Conservation (phyloP, 2,888 invertebrate species). For the Drosophila parthenogenetica region DNA sequence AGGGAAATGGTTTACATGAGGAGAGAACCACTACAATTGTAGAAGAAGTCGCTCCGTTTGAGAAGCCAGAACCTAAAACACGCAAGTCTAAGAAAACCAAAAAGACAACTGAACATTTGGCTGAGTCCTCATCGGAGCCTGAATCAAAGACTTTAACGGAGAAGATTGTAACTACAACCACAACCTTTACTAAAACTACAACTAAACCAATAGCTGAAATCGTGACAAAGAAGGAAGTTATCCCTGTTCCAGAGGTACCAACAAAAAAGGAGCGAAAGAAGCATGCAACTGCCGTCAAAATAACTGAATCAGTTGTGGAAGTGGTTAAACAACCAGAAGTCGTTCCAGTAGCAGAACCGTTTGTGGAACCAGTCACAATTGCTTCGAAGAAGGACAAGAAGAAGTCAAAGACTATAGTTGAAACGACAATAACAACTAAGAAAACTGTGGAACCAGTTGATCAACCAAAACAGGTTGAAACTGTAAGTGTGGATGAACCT, state of each 20-base stretch:
- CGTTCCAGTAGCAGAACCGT: constrained; percentile 8
- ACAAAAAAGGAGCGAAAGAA: constrained; percentile 39
- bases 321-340: constrained; percentile 11
- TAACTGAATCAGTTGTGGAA: constrained; percentile 25
- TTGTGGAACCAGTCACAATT: background rate
- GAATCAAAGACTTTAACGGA: constrained; percentile 15
- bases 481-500: background rate
- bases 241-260: background rate
- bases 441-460: constrained; percentile 20
- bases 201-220: constrained; percentile 19
- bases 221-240: constrained; percentile 6
- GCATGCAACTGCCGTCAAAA: constrained; percentile 8
- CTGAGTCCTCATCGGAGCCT: constrained; percentile 1
- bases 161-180: constrained; percentile 28
- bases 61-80: constrained; percentile 58
- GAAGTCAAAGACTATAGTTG: constrained; percentile 27
- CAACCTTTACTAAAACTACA: constrained; percentile 9
- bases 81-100: constrained; percentile 66
- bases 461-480: constrained; percentile 5
- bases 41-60: constrained; percentile 31
- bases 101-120: constrained; percentile 42
- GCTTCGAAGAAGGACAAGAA: constrained; percentile 40
- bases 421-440: constrained; percentile 12
- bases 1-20: constrained; percentile 53
- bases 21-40: constrained; percentile 48